Percentiles rank a stretch among this genome's conserved stretches.
phyloP scores from a whole-genome alignment of 2,797 vertebrate genomes.

The Coranthus polyacanthus region DNA sequence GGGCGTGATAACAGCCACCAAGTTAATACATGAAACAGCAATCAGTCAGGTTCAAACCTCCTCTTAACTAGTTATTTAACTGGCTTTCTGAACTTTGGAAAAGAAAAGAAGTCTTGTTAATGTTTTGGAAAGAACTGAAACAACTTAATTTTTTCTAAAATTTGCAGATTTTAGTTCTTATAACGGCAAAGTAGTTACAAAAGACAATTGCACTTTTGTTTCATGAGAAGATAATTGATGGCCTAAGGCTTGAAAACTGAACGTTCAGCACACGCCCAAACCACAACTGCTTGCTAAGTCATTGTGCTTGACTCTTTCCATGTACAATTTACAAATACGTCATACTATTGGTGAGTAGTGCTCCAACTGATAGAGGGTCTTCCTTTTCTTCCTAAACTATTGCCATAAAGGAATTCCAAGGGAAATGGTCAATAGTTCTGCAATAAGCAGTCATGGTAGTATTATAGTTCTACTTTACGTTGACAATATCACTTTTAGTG shows the following conservation, averaged over 20 bases:
- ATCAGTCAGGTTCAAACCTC: not conserved
- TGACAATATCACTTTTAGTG: conserved; percentile 67
- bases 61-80: not conserved
- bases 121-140: not conserved
- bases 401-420: not conserved
- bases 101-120: not conserved
- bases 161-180: not conserved
- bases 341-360: not conserved
- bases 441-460: conserved; percentile 39
- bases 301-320: conserved; percentile 3
- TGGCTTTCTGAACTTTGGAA: not conserved
- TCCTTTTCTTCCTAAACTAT: not conserved
- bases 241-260: conserved; percentile 10
- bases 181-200: conserved; percentile 10
- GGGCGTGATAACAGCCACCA: conserved; percentile 54
- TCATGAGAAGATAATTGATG: conserved; percentile 30
- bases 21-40: conserved; percentile 68
- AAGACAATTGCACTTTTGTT: not conserved
- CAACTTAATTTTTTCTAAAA: conserved; percentile 7
- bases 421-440: conserved; percentile 32
- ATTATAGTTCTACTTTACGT: conserved; percentile 61
- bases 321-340: not conserved
- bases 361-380: not conserved
- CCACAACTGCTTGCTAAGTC: conserved; percentile 2
- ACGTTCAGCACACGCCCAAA: conserved; percentile 37